Percentiles rank a stretch among this genome's conserved stretches.
Evolutionary conservation across 2,888 invertebrate genomes (phyloP).

Genomic region (Tenthredo livida): DNA sequence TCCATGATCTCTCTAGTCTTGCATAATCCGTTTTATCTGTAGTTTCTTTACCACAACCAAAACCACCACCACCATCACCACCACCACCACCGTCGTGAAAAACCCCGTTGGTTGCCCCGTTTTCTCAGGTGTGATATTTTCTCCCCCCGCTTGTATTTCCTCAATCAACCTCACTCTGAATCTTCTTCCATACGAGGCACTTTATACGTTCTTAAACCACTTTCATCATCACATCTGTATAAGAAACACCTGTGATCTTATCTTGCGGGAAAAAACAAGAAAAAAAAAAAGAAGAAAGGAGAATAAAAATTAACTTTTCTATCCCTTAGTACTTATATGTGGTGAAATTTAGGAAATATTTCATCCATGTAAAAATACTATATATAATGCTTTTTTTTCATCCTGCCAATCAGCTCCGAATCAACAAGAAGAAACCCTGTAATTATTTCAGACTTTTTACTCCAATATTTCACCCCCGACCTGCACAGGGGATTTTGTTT

Average conservation of each 20-base stretch:
- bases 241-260: conserved; percentile 8
- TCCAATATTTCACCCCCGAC: no score
- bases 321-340: background rate
- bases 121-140: conserved; percentile 38
- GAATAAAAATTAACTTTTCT: background rate
- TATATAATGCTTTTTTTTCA: no score
- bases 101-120: background rate
- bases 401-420: no score
- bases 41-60: conserved; percentile 15
- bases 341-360: no score
- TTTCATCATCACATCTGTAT: background rate
- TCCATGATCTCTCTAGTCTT: conserved; percentile 30
- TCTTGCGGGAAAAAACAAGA: background rate
- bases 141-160: background rate
- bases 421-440: no score
- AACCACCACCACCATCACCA: background rate
- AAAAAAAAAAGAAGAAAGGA: background rate
- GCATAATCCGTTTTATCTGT: conserved; percentile 51
- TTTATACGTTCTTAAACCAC: background rate
- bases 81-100: background rate
- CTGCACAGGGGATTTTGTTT: no score
- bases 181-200: background rate
- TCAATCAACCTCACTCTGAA: conserved; percentile 17
- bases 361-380: no score
- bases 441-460: no score